Conservation (phyloP, 2,888 invertebrate species). For the Cerastis leucographa region DNA sequence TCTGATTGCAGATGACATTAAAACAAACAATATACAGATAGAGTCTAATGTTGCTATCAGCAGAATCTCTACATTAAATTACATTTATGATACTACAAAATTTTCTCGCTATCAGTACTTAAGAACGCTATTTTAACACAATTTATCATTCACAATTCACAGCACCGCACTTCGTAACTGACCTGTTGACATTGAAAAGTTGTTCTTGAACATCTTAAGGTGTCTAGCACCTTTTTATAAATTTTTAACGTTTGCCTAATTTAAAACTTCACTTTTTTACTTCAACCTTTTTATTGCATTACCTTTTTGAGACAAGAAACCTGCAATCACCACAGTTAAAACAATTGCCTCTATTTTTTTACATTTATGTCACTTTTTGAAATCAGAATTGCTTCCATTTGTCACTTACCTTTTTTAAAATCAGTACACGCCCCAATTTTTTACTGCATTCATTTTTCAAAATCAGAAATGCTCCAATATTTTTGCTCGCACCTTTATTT, state of each 20-base stretch:
- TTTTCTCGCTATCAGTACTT: conserved; percentile 18
- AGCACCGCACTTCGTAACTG: conserved; percentile 63
- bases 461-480: conserved; percentile 62
- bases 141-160: conserved; percentile 62
- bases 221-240: conserved; percentile 40
- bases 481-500: conserved; percentile 55
- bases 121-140: conserved; percentile 50
- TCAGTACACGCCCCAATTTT: conserved; percentile 4
- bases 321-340: background rate
- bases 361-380: background rate
- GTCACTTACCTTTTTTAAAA: conserved; percentile 19
- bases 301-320: conserved; percentile 6
- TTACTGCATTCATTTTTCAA: conserved; percentile 17
- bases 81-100: conserved; percentile 30
- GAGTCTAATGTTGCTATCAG: conserved; percentile 1
- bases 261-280: conserved; percentile 27
- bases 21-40: background rate
- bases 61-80: conserved; percentile 10
- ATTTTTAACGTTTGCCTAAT: conserved; percentile 26
- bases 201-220: conserved; percentile 38
- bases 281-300: conserved; percentile 5
- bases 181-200: conserved; percentile 58
- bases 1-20: background rate
- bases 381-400: background rate
- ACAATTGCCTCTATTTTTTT: background rate